These are phyloP conservation scores for Epinephelus moara DNA, from an alignment of 2,113 vertebrate genomes.

Conservation along the genomic window DNA sequence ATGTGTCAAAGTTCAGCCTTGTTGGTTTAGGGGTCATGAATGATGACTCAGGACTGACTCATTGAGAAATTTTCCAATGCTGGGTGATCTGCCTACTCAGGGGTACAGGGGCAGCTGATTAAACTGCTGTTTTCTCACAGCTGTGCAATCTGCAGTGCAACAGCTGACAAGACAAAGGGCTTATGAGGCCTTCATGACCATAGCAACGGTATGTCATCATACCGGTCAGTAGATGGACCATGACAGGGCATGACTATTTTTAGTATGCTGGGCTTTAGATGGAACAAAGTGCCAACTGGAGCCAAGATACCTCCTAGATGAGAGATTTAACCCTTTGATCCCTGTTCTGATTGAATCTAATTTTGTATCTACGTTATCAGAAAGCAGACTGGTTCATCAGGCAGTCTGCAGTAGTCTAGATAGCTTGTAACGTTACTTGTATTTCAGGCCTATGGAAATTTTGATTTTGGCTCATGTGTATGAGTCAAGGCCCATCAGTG, in stretches of 20 bases:
- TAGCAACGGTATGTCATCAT: constrained; percentile 74
- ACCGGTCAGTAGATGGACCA: constrained; percentile 46
- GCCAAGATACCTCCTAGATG: constrained; percentile 1
- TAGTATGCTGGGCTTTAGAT: constrained; percentile 71
- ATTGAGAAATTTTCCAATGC: not conserved
- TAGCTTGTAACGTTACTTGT: not conserved
- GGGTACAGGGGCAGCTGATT: too few relatives aligned
- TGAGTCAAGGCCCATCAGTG: not conserved
- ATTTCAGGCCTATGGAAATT: not conserved
- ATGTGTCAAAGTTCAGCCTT: not conserved
- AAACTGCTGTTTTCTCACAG: not conserved
- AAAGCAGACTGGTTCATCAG: not conserved
- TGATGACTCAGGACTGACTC: not conserved
- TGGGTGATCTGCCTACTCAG: not conserved
- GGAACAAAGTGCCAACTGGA: constrained; percentile 16
- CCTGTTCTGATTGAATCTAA: not conserved
- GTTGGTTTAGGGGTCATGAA: not conserved
- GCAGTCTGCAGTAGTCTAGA: not conserved
- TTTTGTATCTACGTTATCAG: constrained; percentile 1
- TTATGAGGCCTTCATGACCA: constrained; percentile 64
- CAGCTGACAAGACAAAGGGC: constrained; percentile 51
- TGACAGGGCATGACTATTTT: constrained; percentile 80
- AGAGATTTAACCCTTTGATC: not conserved
- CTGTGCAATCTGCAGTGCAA: constrained; percentile 24
- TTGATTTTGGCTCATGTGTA: not conserved